Evolutionary conservation across 2,797 vertebrate species (phyloP), one percentile per base, ranked within the genome.

Genomic region (Myotis planiceps): DNA sequence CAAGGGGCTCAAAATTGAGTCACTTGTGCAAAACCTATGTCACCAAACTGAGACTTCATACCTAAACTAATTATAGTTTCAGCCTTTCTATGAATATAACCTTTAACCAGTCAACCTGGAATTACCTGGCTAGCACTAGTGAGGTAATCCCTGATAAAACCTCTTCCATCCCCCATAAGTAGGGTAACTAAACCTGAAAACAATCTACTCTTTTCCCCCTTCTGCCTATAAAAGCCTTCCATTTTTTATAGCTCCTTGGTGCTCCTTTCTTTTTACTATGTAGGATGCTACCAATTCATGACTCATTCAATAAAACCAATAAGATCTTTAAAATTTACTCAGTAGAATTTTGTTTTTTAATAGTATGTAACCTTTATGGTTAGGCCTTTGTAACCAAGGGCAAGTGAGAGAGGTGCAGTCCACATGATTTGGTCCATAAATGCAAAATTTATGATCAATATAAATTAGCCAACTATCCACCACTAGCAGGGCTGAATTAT

Each of bases 391-490:
- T 51, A 45, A 47, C 32, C 29, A 34, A 27, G 25, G 65, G 53
- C 42, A 89, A 87, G 27, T 68, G 53, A 74, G 23, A 60, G 42
- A 75, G 72, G 2, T 58, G 4, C 25, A 63, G 58, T 74, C 18
- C 51, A 23, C n/a, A 37, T 51, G 58, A 88, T 75, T 78, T 96
- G 60, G 47, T 72, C 69, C 63, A 90, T 78, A 88, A 84, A 19
- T 84, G 92, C 0, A 63, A 81, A 92, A 71, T 13, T 88, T 82
- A 75, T 72, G 13, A 71, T 53, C 47, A 2, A 76, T 66, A 60
- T 60, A 34, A 96, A 94, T 85, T 76, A 92, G 16, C 32, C 10
- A 76, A 39, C 39, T 49, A 71, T 4, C 76, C 34, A n/a, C 12
- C 51, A 78, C 65, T 79, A 68, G 39, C 10, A 87, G 51, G 10